Evolutionary conservation across 2,888 invertebrate species (phyloP), one percentile per base, ranked within the genome.

Genomic region (Melieria picta): DNA sequence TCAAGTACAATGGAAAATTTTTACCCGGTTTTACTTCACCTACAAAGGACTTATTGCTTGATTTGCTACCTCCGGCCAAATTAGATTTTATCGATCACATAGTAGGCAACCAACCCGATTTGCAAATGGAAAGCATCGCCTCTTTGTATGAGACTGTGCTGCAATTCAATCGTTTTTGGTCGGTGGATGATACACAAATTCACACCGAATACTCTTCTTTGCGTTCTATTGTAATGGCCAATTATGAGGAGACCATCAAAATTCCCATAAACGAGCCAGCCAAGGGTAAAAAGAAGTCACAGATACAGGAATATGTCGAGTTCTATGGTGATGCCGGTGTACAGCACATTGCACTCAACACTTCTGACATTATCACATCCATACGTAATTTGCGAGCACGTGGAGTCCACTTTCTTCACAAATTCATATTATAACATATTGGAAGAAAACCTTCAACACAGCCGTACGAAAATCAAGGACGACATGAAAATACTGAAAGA

Each of bases 241-340:
- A 99, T 86, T 98, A 92, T 89, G 98, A 99, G 83, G 99, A 99
- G 87, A 98, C 95, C 0, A 93, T 99, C 6, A 86, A 92, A 90
- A 91, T 99, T 91, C 99, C 99, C 7, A 96, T 99, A 80, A 99
- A 99, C 86, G 99, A 99, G 86, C 99, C 99, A 4, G 99, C 99
- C 0, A 87, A 90, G 0, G 98, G 98, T 4, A 96, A 95, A 95
- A 94, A 93, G 88, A 97, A 96, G 86, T 98, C 98, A 75, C 99
- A 99, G 89, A 99, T 99, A 78, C 94, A 98, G 85, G 99, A 99
- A 86, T 99, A 95, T 84, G 97, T 99, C 57, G 98, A 99, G 81
- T 99, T 98, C 85, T 97, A 99, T 83, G 99, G 98, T 0, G 97
- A 98, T 0, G 94, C 97, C 3, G 99, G 99, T 0, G 97, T 99